A percentile compares a stretch with the other conserved stretches of the same genome.
These are phyloP conservation scores for Tethya wilhelma DNA, from an alignment of 37 sponge, comb jelly and placozoan genomes.

Conservation along the genomic window DNA sequence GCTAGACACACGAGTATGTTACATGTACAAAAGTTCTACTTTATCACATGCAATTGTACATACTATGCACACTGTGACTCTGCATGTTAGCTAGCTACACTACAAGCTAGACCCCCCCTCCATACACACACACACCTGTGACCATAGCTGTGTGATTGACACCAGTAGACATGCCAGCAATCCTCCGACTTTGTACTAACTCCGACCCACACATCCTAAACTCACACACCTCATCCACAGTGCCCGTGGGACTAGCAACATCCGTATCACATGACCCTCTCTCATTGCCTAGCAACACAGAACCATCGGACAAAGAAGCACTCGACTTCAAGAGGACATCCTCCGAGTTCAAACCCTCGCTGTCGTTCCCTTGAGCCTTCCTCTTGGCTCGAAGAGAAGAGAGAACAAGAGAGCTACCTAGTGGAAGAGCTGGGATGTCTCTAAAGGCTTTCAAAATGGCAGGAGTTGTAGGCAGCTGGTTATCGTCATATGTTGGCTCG, in stretches of 20 bases:
- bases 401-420: background rate
- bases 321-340: too few species aligned
- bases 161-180: conserved; percentile 41
- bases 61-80: too few species aligned
- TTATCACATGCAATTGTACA: too few species aligned
- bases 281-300: too few species aligned
- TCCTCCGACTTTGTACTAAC: conserved; percentile 1
- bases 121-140: conserved; percentile 48
- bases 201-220: conserved; percentile 18
- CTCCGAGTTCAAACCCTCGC: background rate
- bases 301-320: too few species aligned
- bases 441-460: conserved; percentile 7
- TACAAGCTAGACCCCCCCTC: too few species aligned
- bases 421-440: background rate
- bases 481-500: too few species aligned
- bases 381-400: background rate
- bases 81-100: too few species aligned
- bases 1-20: background rate
- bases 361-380: background rate
- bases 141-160: conserved; percentile 66
- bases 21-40: background rate
- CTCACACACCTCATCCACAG: conserved; percentile 6
- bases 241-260: conserved; percentile 6
- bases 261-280: background rate
- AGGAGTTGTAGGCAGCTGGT: too few species aligned